Base-by-base conservation (phyloP, 2,113 vertebrate species). In the Lanius ludovicianus region DNA sequence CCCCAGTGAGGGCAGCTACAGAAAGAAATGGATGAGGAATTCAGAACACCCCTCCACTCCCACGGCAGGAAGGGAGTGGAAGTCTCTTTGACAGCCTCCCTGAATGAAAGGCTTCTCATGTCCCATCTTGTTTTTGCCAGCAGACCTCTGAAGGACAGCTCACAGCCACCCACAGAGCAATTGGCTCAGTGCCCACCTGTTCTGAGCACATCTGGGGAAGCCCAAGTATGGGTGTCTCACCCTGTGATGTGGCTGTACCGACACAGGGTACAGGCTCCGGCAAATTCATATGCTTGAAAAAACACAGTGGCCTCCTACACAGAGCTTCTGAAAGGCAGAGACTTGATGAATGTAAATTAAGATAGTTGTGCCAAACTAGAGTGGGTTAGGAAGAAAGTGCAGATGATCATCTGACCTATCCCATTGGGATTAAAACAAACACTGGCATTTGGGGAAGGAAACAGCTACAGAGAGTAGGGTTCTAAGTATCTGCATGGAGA, bases 121-220 rank as follows among this genome's bases (percentile, higher is more conserved):
- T 5, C 5, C 2, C 25, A 39, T 46, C 44, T 63, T 92, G 68
- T 22, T 88, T 90, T 84, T 27, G 57, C 31, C 28, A 63, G 30
- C 20, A 74, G 42, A 65, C 24, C 52, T 87, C 68, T 39, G 60
- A 84, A 75, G 65, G 69, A 59, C 67, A 39, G 39, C 52, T 67
- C 23, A 20, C 5, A 49, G 33, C 71, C 71, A 93, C 71, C 46
- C 52, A 53, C 21, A 35, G 28, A 60, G 41, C 30, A 74, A 31
- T 0, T 46, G 12, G 67, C 37, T 85, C 50, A 41, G 50, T 0
- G 0, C 67, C 44, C 33, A 33, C 17, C 59, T 80, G 46, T 37
- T 53, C 2, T 0, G 1, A 94, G 46, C 20, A 85, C 46, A 83
- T 13, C 8, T 57, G 25, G 24, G 42, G 46, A 82, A 78, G 50